Conservation (phyloP, 30 jellyfish, hydroid and myxozoan species). For the Phacellophora camtschatica region DNA sequence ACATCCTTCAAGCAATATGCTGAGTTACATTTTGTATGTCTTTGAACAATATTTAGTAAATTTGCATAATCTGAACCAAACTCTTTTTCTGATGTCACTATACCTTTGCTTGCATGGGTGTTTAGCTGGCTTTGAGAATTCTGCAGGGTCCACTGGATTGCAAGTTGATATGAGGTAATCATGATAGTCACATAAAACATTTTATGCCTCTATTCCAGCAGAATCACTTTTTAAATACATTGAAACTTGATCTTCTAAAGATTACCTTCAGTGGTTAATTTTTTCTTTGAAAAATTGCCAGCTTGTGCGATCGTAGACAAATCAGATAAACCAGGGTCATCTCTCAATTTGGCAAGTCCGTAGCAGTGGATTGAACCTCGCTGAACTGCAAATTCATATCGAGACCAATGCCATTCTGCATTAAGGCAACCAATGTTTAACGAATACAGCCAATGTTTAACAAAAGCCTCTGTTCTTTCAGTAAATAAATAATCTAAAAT, state of each 20-base stretch:
- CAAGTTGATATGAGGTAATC: not conserved
- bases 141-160: too few relatives aligned
- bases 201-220: not conserved
- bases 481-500: constrained; percentile 12
- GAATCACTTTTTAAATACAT: not conserved
- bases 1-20: not conserved
- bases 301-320: not conserved
- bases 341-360: not conserved
- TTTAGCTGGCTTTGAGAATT: too few relatives aligned
- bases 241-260: not conserved
- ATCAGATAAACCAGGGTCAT: constrained; percentile 6
- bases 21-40: not conserved
- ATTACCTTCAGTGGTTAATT: too few relatives aligned
- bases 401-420: constrained; percentile 34
- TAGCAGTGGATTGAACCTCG: constrained; percentile 22
- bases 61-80: constrained; percentile 34
- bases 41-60: constrained; percentile 5
- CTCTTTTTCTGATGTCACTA: too few relatives aligned
- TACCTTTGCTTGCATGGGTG: too few relatives aligned
- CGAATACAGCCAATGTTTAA: constrained; percentile 14
- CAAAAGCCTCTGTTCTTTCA: constrained; percentile 11
- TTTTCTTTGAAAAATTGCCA: not conserved
- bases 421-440: not conserved
- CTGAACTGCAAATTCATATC: not conserved
- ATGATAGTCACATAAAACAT: not conserved